phyloP scores from a whole-genome alignment of 2,888 invertebrate species.

The Parasteatoda lunata region DNA sequence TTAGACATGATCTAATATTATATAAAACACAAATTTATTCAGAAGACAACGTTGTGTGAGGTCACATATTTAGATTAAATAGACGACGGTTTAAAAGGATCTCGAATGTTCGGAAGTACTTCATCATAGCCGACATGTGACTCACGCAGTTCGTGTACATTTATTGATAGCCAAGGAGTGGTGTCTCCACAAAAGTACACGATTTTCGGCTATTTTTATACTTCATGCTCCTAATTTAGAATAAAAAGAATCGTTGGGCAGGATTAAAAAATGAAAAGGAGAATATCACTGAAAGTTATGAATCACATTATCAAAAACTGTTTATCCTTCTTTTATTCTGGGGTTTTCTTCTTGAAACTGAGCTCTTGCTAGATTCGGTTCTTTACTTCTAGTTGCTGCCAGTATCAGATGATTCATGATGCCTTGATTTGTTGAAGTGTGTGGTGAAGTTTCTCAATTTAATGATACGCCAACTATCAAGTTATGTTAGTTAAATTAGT shows the following conservation, averaged over 20 bases:
- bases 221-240: conserved; percentile 23
- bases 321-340: too few species aligned
- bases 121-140: conserved; percentile 21
- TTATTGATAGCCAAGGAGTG: conserved; percentile 10
- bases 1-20: conserved; percentile 19
- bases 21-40: too few species aligned
- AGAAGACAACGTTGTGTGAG: conserved; percentile 33
- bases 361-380: too few species aligned
- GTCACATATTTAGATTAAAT: conserved; percentile 34
- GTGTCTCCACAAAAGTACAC: conserved; percentile 16
- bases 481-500: too few species aligned
- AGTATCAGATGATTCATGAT: too few species aligned
- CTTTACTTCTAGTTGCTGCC: too few species aligned
- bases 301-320: neutral
- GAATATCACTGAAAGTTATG: neutral
- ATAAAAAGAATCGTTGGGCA: conserved; percentile 8
- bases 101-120: conserved; percentile 38
- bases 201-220: conserved; percentile 29
- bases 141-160: conserved; percentile 13
- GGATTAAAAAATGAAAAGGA: neutral
- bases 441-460: too few species aligned
- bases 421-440: too few species aligned
- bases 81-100: neutral
- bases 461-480: too few species aligned
- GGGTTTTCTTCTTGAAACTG: too few species aligned